Percentiles rank a stretch among this genome's conserved stretches.
These are phyloP conservation scores for Drosophila pseudoananassae DNA, from an alignment of 1,140 invertebrate species.

Conservation along the genomic window DNA sequence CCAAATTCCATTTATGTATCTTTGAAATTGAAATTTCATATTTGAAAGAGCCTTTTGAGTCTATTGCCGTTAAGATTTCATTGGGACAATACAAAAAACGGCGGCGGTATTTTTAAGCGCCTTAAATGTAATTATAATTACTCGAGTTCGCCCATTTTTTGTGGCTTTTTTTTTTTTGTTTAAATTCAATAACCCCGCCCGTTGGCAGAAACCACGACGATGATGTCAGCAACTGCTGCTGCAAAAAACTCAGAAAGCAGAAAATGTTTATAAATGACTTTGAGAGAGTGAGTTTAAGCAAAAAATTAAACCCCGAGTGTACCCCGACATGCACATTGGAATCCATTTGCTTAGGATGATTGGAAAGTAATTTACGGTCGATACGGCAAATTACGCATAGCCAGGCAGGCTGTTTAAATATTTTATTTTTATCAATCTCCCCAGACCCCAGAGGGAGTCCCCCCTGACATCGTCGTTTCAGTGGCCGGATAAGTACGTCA, in stretches of 20 bases:
- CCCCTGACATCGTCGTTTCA: too few species aligned
- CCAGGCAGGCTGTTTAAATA: slow-evolving; percentile 4
- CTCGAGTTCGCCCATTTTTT: slow-evolving; percentile 27
- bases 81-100: not conserved
- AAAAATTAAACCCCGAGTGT: slow-evolving; percentile 19
- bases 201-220: slow-evolving; percentile 27
- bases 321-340: slow-evolving; percentile 22
- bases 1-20: not conserved
- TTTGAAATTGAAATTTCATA: not conserved
- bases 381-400: slow-evolving; percentile 15
- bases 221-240: slow-evolving; percentile 64
- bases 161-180: slow-evolving; percentile 15
- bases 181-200: slow-evolving; percentile 65
- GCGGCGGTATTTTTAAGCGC: slow-evolving; percentile 4
- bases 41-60: too few species aligned
- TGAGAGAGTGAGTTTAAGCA: slow-evolving; percentile 4
- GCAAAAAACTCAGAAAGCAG: slow-evolving; percentile 27
- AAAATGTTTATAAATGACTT: slow-evolving; percentile 61
- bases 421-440: slow-evolving; percentile 30
- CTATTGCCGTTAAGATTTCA: slow-evolving; percentile 14
- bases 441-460: too few species aligned
- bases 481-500: slow-evolving; percentile 61
- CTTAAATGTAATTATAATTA: slow-evolving; percentile 42
- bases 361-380: slow-evolving; percentile 61
- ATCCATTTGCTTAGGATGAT: slow-evolving; percentile 71